Conservation (phyloP, 2,888 invertebrate species). For the Habrosyne pyritoides region DNA sequence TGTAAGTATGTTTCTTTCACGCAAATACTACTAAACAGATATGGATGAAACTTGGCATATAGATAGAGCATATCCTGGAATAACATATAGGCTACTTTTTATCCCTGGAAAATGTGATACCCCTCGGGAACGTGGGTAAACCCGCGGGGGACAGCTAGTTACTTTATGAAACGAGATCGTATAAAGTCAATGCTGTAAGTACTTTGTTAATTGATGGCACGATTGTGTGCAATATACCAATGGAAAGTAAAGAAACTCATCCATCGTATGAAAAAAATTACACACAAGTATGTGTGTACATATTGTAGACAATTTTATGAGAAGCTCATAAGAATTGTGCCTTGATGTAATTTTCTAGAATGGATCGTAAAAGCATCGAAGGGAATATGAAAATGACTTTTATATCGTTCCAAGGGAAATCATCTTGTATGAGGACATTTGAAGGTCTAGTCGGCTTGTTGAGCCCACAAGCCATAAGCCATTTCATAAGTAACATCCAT, state of each 20-base stretch:
- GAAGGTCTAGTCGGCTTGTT: background rate
- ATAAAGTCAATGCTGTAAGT: too few relatives aligned
- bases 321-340: slow-evolving; percentile 28
- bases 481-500: background rate
- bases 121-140: too few relatives aligned
- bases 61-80: too few relatives aligned
- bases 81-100: too few relatives aligned
- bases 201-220: too few relatives aligned
- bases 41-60: too few relatives aligned
- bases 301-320: slow-evolving; percentile 21
- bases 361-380: slow-evolving; percentile 48
- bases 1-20: too few relatives aligned
- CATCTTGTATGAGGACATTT: slow-evolving; percentile 31
- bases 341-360: slow-evolving; percentile 46
- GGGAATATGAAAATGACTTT: slow-evolving; percentile 48
- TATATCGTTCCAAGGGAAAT: slow-evolving; percentile 50
- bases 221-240: too few relatives aligned
- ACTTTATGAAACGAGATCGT: too few relatives aligned
- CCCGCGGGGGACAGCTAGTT: too few relatives aligned
- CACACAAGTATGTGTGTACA: background rate
- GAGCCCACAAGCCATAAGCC: background rate
- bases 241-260: background rate
- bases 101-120: too few relatives aligned
- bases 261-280: background rate
- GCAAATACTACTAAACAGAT: too few relatives aligned